These are phyloP conservation scores for Drepana falcataria DNA, from an alignment of 2,888 invertebrate species.

Conservation along the genomic window DNA sequence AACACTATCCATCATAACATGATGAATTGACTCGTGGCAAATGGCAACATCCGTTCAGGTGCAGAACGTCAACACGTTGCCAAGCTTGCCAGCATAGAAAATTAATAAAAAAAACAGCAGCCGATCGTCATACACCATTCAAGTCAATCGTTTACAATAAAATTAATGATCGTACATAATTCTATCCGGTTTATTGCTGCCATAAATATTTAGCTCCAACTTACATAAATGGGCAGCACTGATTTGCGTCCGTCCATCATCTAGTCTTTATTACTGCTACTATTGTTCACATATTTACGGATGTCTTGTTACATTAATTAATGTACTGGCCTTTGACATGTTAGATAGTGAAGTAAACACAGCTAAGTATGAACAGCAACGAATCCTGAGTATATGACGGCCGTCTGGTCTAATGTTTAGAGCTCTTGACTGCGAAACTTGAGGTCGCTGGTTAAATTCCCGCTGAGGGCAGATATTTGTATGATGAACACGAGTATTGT, in stretches of 20 bases:
- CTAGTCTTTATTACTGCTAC: too few relatives aligned
- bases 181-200: constrained; percentile 35
- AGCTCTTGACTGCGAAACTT: too few relatives aligned
- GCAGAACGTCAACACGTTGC: constrained; percentile 31
- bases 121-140: constrained; percentile 50
- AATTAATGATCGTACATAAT: constrained; percentile 54
- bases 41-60: constrained; percentile 56
- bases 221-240: constrained; percentile 10
- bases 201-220: constrained; percentile 32
- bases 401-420: too few relatives aligned
- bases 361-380: too few relatives aligned
- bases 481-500: too few relatives aligned
- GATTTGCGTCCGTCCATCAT: constrained; percentile 10
- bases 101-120: constrained; percentile 28
- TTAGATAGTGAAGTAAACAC: too few relatives aligned
- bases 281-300: background rate
- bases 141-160: constrained; percentile 66
- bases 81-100: constrained; percentile 18
- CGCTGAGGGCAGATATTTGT: too few relatives aligned
- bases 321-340: too few relatives aligned
- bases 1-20: constrained; percentile 47
- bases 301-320: constrained; percentile 4
- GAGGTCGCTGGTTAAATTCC: too few relatives aligned
- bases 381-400: too few relatives aligned
- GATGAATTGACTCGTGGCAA: constrained; percentile 55